These are phyloP conservation scores for Sphinx pinastri DNA, from an alignment of 2,888 invertebrate genomes.

Conservation along the genomic window DNA sequence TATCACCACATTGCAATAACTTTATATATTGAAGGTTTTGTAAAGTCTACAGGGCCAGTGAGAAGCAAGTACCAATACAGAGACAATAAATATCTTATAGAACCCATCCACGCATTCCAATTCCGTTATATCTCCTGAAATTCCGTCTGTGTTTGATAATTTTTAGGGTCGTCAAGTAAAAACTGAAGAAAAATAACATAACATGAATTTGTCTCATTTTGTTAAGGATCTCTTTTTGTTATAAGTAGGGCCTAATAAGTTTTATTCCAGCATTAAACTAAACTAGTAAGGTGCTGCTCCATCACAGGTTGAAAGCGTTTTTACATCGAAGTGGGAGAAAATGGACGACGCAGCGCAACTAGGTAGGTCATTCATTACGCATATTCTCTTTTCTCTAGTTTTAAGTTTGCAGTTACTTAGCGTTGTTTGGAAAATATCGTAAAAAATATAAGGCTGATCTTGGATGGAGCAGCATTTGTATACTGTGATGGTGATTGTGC, in stretches of 20 bases:
- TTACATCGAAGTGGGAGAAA: constrained; percentile 92
- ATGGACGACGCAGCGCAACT: constrained; percentile 92
- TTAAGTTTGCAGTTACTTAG: background rate
- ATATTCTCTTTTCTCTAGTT: constrained; percentile 26
- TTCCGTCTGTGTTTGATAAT: background rate
- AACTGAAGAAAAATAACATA: background rate
- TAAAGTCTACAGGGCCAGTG: background rate
- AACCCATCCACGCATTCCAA: background rate
- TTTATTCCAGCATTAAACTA: constrained; percentile 80
- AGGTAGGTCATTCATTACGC: constrained; percentile 86
- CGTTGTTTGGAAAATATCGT: background rate
- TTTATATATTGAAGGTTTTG: background rate
- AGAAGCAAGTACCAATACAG: background rate
- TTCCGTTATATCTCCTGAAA: background rate
- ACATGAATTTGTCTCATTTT: background rate
- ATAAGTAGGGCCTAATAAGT: constrained; percentile 71
- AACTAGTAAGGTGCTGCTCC: constrained; percentile 71
- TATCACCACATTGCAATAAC: background rate
- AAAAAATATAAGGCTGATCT: background rate
- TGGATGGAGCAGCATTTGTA: constrained; percentile 8
- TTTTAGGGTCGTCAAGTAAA: background rate
- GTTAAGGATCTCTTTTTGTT: constrained; percentile 26
- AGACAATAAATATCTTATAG: background rate
- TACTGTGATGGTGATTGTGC: background rate
- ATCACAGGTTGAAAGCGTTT: constrained; percentile 79